These are phyloP conservation scores for Mylabris phalerata DNA, from an alignment of 1,140 invertebrate species.

Conservation along the genomic window DNA sequence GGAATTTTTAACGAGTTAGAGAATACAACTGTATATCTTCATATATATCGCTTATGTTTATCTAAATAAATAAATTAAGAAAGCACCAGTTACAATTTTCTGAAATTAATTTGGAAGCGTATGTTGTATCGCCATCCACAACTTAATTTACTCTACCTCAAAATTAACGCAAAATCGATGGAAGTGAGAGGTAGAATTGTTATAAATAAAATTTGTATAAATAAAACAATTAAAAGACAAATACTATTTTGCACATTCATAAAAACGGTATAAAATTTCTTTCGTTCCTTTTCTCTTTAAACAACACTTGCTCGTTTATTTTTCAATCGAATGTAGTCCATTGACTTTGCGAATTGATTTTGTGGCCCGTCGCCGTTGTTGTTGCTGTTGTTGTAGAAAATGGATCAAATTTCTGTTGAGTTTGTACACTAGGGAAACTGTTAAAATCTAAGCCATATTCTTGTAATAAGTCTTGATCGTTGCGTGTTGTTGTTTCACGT, in stretches of 20 bases:
- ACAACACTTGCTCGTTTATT: background rate
- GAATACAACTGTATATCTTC: too few species aligned
- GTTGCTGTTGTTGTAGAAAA: slow-evolving; percentile 5
- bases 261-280: slow-evolving; percentile 13
- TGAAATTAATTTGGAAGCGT: too few species aligned
- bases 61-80: too few species aligned
- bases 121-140: too few species aligned
- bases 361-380: background rate
- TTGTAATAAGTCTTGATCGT: slow-evolving; percentile 48
- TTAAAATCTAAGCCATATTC: slow-evolving; percentile 52
- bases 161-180: too few species aligned
- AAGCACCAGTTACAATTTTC: too few species aligned
- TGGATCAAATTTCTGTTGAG: slow-evolving; percentile 25
- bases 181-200: too few species aligned
- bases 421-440: slow-evolving; percentile 28
- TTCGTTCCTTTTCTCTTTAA: background rate
- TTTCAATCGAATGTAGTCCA: slow-evolving; percentile 40
- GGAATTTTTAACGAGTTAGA: too few species aligned
- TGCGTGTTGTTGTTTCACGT: slow-evolving; percentile 16
- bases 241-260: slow-evolving; percentile 8
- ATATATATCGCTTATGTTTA: too few species aligned
- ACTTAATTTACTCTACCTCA: too few species aligned
- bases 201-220: slow-evolving; percentile 17
- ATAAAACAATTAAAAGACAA: background rate
- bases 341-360: slow-evolving; percentile 34